Evolutionary conservation across 2,797 vertebrate species (phyloP).

Genomic region (Onychomys arenicola): DNA sequence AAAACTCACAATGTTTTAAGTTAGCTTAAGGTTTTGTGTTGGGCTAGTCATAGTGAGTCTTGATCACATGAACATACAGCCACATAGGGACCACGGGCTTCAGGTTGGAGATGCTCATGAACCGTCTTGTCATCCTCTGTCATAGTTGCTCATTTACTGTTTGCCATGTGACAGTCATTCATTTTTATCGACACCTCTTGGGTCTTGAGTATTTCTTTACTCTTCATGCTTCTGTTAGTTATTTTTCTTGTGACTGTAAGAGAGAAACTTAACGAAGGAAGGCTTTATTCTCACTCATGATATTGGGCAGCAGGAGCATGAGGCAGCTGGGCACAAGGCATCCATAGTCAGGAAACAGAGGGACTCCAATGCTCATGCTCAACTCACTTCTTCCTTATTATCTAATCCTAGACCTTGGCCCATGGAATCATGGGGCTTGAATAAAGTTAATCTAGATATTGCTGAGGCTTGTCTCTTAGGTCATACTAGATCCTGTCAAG

Average conservation of each 20-base stretch:
- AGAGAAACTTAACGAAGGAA: neutral
- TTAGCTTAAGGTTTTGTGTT: neutral
- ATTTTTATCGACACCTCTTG: neutral
- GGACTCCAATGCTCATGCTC: neutral
- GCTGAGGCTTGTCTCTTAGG: neutral
- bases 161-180: neutral
- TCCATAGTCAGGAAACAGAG: neutral
- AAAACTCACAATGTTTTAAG: neutral
- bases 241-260: neutral
- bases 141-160: rapidly evolving
- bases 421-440: neutral
- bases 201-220: neutral
- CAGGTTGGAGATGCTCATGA: too few species aligned
- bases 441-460: neutral
- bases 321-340: neutral
- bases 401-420: neutral
- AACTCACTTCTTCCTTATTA: neutral
- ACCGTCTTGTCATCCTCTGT: neutral
- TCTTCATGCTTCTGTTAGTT: neutral
- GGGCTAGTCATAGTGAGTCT: neutral
- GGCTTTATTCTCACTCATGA: neutral
- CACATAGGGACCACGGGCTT: too few species aligned
- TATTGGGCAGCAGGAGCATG: neutral
- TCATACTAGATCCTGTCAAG: neutral
- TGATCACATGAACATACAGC: neutral